Base-by-base conservation (phyloP, 2,888 invertebrate genomes). In the Mechanitis mazaeus region DNA sequence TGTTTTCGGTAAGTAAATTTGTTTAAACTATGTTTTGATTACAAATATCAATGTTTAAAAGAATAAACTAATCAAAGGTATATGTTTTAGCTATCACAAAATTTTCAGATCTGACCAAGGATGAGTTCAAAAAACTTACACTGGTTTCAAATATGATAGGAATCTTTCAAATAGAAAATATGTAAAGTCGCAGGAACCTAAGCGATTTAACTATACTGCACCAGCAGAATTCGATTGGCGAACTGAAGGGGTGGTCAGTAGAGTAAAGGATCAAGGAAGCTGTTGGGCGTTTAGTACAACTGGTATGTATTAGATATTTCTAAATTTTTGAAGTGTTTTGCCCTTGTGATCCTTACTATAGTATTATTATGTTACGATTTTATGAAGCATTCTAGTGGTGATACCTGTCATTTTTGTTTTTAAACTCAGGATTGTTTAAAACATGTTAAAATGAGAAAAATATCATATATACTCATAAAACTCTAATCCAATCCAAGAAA, bases 261-360 rank as follows among this genome's bases (percentile, higher is more conserved):
- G 84, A 0, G 91, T 96, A 12, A 96, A 96, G 77, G 91, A 95
- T 84, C 96, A 97, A 87, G 95, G 95, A 45, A 94, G 94, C 35
- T 96, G 96, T 85, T 97, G 95, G 95, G 92, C 96, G 45, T 78
- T 77, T 54, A 70, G 73, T 60, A 28, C 9, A 31, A 11, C 50
- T 50, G 50, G 50, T 50, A 50, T 1, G 31, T 50, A 31, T 11
- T 31, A 9, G 7, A 31, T 7, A 50, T 6, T 31, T 6, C 28
- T 31, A 31, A 2, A 50, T 7, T 7, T 50, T 11, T 31, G 9
- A 31, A 11, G 31, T 50, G 11, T 31, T 50, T 5, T 31, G 31
- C 28, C 9, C 31, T 50, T 2, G 4, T 47, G 4, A n/a, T 1
- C 7, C 2, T n/a, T 38, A 38, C 38, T 38, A 38, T 6, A 7